Base-by-base conservation (phyloP, 2,888 invertebrate genomes). In the Aplocera efformata region DNA sequence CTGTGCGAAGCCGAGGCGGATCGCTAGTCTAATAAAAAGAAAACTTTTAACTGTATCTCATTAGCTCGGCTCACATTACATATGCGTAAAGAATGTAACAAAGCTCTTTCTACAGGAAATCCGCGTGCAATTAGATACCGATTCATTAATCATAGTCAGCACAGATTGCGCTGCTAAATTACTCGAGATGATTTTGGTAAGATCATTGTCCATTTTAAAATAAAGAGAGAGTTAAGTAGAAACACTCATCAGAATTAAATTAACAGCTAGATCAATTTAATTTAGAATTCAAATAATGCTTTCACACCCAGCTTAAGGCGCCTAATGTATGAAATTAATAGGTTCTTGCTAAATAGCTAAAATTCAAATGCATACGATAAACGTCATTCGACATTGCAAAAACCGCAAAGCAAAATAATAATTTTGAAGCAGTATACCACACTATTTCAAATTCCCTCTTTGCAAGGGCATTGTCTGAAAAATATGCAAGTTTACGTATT, bases 41-140 rank as follows among this genome's bases (percentile, higher is more conserved):
- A 7, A 27, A 17, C 26, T n/a, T 6, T 21, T 46, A 40, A 39
- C 34, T 50, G 42, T 29, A 32, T 42, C 38, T 44, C 30, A 17
- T 17, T 17, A 17, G 3, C 2, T 5, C 13, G 13, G 5, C 3
- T 17, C 13, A 17, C 13, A 17, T n/a, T 17, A 17, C 13, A 3
- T 17, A 17, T 17, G 13, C 13, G 13, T 17, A 17, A 17, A 17
- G 13, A 17, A 17, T 7, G 32, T 27, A 43, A 35, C 44, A 40
- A 45, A 45, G 36, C 28, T 64, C 56, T 66, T 66, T 62, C 56
- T 60, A 64, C 64, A 64, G 71, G 70, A 71, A 63, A 60, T 63
- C 53, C 53, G 53, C 43, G 51, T 39, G 50, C 54, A 62, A 67
- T 68, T 68, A 68, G 54, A 60, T 53, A 51, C 37, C 30, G 22